Evolutionary conservation across 2,888 invertebrate species (phyloP), one percentile per base, ranked within the genome.

Genomic region (Eurytoma adleriae): DNA sequence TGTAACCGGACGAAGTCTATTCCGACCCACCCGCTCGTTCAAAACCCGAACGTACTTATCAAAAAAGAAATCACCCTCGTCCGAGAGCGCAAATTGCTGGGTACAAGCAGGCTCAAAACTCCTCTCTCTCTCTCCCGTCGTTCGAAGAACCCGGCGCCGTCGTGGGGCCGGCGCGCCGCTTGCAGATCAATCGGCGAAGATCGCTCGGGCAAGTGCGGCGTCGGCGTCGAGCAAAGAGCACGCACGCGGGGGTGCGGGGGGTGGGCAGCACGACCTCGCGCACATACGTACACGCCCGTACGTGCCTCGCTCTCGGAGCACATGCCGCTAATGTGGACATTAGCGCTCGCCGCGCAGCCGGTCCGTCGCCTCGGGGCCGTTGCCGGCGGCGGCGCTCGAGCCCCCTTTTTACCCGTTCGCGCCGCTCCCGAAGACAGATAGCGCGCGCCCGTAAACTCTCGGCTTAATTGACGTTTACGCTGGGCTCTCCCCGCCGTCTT

Each of bases 311-410:
- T 88, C 87, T 87, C 86, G 86, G 85, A 86, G 85, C 89, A 88
- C 87, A 89, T 89, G 89, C 86, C 86, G 88, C 86, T 89, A 89
- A 89, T 89, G 89, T 88, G 87, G 85, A 84, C 84, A 84, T 84
- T 86, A 85, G 83, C 83, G 12, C 48, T 20, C 78, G 80, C 52
- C 64, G 48, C 4, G 71, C 81, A 81, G 74, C 74, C 81, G 78
- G 70, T 74, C 66, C 70, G 56, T 14, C 64, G 78, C 81, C 74
- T 78, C 66, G 69, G 70, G 74, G 48, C 30, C 69, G 64, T 20
- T 59, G 68, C 10, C 66, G 66, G 2, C 52, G 27, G 30, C 66
- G 13, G 56, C 18, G 5, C 7, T 12, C 24, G n/a, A 12, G 50
- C 24, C 24, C 40, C 3, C 48, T 40, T 64, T 64, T 52, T 64